Conservation (phyloP, 1,140 invertebrate species). For the Zaprionus gabonicus region DNA sequence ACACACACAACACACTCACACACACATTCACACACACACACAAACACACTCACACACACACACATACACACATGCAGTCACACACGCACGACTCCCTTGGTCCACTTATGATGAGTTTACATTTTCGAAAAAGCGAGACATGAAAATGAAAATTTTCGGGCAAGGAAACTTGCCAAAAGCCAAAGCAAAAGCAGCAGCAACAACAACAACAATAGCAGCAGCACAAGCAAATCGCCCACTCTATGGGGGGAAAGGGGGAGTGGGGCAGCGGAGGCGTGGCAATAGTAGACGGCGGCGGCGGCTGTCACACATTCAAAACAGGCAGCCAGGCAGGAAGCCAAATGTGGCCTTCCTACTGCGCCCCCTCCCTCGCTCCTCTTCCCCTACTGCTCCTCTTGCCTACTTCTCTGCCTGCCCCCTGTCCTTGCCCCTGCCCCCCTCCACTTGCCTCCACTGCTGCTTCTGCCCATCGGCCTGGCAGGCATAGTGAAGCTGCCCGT, state of each 20-base stretch:
- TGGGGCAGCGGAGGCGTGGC: conserved; percentile 2
- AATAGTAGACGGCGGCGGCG: conserved; percentile 37
- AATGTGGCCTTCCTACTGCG: conserved; percentile 65
- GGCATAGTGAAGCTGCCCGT: conserved; percentile 57
- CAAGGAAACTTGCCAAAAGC: conserved; percentile 54
- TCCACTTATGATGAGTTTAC: conserved; percentile 83
- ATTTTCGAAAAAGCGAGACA: conserved; percentile 69
- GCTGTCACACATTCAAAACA: conserved; percentile 81
- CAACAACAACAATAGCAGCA: conserved; percentile 7
- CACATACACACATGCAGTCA: too few relatives aligned
- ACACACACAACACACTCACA: conserved; percentile 34
- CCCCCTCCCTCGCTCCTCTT: neutral
- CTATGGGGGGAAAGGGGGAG: neutral
- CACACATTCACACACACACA: neutral
- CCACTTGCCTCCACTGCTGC: neutral
- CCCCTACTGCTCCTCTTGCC: neutral
- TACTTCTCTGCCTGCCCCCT: conserved; percentile 1
- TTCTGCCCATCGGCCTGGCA: neutral
- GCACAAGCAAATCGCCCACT: conserved; percentile 35
- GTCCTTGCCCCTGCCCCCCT: neutral
- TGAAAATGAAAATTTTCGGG: conserved; percentile 69
- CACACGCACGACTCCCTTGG: conserved; percentile 52
- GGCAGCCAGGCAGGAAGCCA: conserved; percentile 68
- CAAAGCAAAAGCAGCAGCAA: conserved; percentile 35
- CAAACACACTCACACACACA: conserved; percentile 21